A percentile compares a stretch with the other conserved stretches of the same genome.
These are phyloP conservation scores for Drosophila kuntzei DNA, from an alignment of 2,888 invertebrate species.

Conservation along the genomic window DNA sequence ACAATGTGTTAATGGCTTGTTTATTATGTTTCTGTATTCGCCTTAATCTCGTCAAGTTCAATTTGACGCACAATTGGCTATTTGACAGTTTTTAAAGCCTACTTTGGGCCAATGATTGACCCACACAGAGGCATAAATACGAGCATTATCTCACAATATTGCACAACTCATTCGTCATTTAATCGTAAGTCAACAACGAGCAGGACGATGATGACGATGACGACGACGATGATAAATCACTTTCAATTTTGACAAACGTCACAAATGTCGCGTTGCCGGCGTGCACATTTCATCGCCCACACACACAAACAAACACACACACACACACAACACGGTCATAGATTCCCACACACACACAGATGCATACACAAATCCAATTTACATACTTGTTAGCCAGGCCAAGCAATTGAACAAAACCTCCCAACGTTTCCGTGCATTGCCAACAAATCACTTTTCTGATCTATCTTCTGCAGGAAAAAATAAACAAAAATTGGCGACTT, in stretches of 20 bases:
- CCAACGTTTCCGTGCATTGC: conserved; percentile 31
- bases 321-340: conserved; percentile 17
- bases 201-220: conserved; percentile 1
- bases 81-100: conserved; percentile 53
- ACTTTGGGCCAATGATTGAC: conserved; percentile 20
- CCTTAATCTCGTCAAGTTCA: conserved; percentile 54
- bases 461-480: conserved; percentile 42
- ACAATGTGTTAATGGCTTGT: conserved; percentile 70
- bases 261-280: conserved; percentile 64
- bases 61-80: conserved; percentile 55
- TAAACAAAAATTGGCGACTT: conserved; percentile 4
- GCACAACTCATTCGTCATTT: conserved; percentile 55
- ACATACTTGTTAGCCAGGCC: conserved; percentile 52
- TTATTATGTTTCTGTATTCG: conserved; percentile 58
- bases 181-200: conserved; percentile 19
- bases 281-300: conserved; percentile 57
- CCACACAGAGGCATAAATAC: conserved; percentile 27
- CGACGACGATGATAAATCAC: conserved; percentile 69
- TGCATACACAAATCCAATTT: conserved; percentile 45
- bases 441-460: conserved; percentile 69
- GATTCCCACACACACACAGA: conserved; percentile 10
- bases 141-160: conserved; percentile 44
- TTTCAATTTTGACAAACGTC: conserved; percentile 79
- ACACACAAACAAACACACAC: conserved; percentile 13
- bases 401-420: conserved; percentile 53